Evolutionary conservation across 1,140 invertebrate species (phyloP).

Genomic region (Atta cephalotes): DNA sequence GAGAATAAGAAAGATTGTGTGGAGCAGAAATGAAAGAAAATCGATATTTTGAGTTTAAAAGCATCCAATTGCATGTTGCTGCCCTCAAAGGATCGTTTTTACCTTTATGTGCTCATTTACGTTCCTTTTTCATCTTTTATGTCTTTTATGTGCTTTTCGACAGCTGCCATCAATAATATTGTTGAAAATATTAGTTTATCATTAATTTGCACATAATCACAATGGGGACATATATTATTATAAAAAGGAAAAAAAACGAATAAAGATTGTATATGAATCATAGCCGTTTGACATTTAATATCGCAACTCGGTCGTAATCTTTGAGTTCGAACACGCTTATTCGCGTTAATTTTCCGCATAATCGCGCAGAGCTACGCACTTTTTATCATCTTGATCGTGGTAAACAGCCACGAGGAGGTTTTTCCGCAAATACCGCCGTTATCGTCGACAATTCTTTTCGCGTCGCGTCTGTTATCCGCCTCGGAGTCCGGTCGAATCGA

Average conservation of each 20-base stretch:
- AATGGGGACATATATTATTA: not conserved
- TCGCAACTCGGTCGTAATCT: constrained; percentile 26
- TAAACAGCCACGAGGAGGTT: constrained; percentile 49
- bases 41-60: constrained; percentile 4
- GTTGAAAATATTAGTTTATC: not conserved
- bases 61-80: not conserved
- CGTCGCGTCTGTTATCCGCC: constrained; percentile 26
- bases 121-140: not conserved
- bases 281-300: constrained; percentile 33
- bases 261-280: constrained; percentile 26
- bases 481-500: constrained; percentile 35
- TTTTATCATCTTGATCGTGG: constrained; percentile 53
- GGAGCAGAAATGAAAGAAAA: not conserved
- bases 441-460: constrained; percentile 47
- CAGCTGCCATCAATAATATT: not conserved
- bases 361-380: constrained; percentile 57
- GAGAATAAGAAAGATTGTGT: not conserved
- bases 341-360: constrained; percentile 53
- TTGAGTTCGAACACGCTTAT: not conserved
- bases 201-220: not conserved
- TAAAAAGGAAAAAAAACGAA: not conserved
- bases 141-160: not conserved
- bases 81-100: not conserved
- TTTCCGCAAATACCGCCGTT: constrained; percentile 24
- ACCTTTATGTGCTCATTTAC: not conserved